These are phyloP conservation scores for Nasonia oneida DNA, from an alignment of 2,888 invertebrate species.

Conservation along the genomic window DNA sequence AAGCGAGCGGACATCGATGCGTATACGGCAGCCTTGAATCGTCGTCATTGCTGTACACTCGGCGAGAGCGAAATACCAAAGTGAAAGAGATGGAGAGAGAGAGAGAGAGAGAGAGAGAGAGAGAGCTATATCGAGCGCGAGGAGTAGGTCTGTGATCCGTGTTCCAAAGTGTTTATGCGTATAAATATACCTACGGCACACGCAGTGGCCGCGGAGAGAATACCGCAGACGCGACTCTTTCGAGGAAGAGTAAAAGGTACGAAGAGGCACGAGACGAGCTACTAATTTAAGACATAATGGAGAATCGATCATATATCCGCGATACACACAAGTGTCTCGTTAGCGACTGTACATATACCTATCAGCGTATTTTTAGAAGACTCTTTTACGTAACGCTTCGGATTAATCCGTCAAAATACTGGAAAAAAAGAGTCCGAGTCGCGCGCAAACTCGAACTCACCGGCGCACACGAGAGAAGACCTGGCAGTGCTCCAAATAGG, in stretches of 20 bases:
- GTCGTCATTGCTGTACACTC: background rate
- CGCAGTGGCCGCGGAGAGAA: background rate
- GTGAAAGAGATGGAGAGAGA: background rate
- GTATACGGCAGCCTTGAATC: conserved; percentile 27
- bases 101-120: background rate
- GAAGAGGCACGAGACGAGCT: background rate
- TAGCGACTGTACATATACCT: background rate
- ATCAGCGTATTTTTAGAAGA: no score
- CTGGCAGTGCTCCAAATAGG: conserved; percentile 56
- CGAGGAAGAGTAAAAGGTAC: background rate
- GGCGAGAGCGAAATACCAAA: background rate
- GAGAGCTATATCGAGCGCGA: conserved; percentile 8
- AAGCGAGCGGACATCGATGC: background rate
- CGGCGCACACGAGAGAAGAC: background rate
- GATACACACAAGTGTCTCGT: background rate
- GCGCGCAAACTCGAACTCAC: background rate
- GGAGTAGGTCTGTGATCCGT: background rate
- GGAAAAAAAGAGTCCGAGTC: background rate
- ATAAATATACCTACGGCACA: background rate
- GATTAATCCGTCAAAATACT: no score
- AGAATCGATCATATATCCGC: background rate
- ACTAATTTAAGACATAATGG: background rate
- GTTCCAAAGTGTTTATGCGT: conserved; percentile 5
- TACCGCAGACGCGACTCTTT: background rate
- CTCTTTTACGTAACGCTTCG: no score